phyloP scores from a whole-genome alignment of 1,140 invertebrate species.

The Catajapyx aquilonaris region DNA sequence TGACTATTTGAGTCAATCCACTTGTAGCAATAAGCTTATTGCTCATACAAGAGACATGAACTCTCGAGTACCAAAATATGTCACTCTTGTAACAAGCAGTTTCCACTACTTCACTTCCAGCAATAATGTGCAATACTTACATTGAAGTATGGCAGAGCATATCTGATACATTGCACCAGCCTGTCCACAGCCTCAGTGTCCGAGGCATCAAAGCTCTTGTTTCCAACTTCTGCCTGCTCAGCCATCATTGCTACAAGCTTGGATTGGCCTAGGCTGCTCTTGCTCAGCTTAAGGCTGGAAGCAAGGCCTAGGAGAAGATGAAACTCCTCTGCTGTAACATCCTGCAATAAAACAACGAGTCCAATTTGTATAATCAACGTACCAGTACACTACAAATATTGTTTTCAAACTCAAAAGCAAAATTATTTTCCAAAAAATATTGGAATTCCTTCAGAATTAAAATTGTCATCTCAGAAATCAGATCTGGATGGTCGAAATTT shows the following conservation, averaged over 20 bases:
- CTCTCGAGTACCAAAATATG: no score
- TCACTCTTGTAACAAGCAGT: no score
- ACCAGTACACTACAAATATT: constrained; percentile 4
- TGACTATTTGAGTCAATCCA: no score
- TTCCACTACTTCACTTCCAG: no score
- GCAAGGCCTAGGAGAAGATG: constrained; percentile 70
- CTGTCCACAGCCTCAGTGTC: constrained; percentile 55
- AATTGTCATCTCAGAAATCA: no score
- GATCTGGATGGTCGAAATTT: no score
- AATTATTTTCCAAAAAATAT: neutral
- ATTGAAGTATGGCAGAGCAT: constrained; percentile 66
- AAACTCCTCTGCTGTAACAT: constrained; percentile 82
- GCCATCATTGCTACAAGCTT: constrained; percentile 65
- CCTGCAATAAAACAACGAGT: constrained; percentile 34
- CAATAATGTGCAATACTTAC: no score
- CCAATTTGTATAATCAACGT: no score
- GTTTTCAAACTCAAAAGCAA: constrained; percentile 1
- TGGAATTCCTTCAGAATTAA: no score
- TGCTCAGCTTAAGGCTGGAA: constrained; percentile 52
- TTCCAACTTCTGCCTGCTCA: constrained; percentile 56
- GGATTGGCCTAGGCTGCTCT: constrained; percentile 59
- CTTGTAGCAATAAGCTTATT: no score
- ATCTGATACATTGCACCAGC: constrained; percentile 61
- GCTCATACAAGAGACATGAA: no score
- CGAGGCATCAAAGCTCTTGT: constrained; percentile 48